A percentile compares a stretch with the other conserved stretches of the same genome.
phyloP scores from a whole-genome alignment of 2,797 vertebrate species.

The Oophaga sylvatica region DNA sequence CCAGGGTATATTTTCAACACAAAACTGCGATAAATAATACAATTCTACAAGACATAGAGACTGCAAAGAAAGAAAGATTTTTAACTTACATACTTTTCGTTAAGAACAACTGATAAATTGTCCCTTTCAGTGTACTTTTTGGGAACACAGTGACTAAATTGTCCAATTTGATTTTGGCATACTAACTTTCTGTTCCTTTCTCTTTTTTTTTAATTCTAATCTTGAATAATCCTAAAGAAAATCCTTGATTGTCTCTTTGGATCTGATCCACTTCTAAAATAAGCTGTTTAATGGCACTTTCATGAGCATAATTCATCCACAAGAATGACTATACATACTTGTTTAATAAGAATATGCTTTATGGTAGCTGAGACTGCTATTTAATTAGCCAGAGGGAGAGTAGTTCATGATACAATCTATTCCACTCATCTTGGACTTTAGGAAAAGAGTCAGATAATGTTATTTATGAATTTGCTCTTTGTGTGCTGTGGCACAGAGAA shows the following conservation, averaged over 20 bases:
- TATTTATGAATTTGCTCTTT: slow-evolving; percentile 77
- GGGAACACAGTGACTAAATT: slow-evolving; percentile 85
- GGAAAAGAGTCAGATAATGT: slow-evolving; percentile 78
- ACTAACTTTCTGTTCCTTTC: slow-evolving; percentile 61
- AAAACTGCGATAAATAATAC: too few species aligned
- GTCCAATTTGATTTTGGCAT: slow-evolving; percentile 89
- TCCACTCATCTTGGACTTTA: slow-evolving; percentile 84
- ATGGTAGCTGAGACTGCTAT: slow-evolving; percentile 88
- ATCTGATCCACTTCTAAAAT: slow-evolving; percentile 90
- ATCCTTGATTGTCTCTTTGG: slow-evolving; percentile 99
- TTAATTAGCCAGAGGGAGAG: slow-evolving; percentile 92
- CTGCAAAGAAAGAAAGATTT: too few species aligned
- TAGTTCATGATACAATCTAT: slow-evolving; percentile 81
- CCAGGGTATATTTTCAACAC: too few species aligned
- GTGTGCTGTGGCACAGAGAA: slow-evolving; percentile 75
- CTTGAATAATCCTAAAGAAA: slow-evolving; percentile 97
- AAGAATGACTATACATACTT: slow-evolving; percentile 88
- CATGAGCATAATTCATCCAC: slow-evolving; percentile 91
- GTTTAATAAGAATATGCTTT: slow-evolving; percentile 94
- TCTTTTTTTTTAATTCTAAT: slow-evolving; percentile 86
- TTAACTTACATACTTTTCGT: not conserved
- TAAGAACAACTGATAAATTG: slow-evolving; percentile 20
- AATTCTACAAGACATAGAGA: too few species aligned
- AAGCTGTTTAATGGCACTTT: slow-evolving; percentile 94
- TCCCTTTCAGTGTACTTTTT: slow-evolving; percentile 72